Evolutionary conservation across 2,888 invertebrate genomes (phyloP).

Genomic region (Andrena camellia): DNA sequence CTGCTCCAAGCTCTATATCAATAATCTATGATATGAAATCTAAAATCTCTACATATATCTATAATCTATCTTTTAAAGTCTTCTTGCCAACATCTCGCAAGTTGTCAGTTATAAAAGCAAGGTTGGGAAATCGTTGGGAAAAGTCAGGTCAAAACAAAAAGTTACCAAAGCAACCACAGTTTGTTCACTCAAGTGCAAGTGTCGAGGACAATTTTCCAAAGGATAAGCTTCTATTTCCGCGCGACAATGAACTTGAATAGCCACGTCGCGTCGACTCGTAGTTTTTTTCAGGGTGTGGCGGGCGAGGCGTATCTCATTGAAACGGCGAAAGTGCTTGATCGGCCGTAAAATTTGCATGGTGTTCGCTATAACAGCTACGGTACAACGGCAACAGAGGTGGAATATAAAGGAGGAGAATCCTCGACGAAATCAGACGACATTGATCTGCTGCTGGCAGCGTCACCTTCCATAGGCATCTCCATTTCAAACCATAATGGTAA

Average conservation of each 20-base stretch:
- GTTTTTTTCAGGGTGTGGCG: conserved; percentile 39
- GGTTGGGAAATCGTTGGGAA: too few species aligned
- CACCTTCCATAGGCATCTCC: neutral
- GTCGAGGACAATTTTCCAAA: neutral
- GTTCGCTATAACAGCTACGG: conserved; percentile 21
- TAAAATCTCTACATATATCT: too few species aligned
- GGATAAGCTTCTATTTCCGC: conserved; percentile 9
- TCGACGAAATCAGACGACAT: conserved; percentile 52
- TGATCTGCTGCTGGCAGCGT: conserved; percentile 19
- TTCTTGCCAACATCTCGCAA: too few species aligned
- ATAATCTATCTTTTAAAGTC: too few species aligned
- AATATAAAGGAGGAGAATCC: conserved; percentile 71
- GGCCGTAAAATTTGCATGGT: conserved; percentile 63
- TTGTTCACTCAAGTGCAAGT: too few species aligned
- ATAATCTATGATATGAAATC: too few species aligned
- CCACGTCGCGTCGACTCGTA: neutral
- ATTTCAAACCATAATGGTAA: conserved; percentile 3
- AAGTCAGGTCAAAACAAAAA: too few species aligned
- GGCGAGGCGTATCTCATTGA: conserved; percentile 62
- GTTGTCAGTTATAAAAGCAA: too few species aligned
- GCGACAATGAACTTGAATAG: conserved; percentile 47
- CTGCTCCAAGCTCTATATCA: too few species aligned
- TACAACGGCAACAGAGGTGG: conserved; percentile 55
- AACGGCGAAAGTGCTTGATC: conserved; percentile 73
- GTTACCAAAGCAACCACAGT: too few species aligned